These are phyloP conservation scores for Ochropacha duplaris DNA, from an alignment of 2,888 invertebrate genomes.

Conservation along the genomic window DNA sequence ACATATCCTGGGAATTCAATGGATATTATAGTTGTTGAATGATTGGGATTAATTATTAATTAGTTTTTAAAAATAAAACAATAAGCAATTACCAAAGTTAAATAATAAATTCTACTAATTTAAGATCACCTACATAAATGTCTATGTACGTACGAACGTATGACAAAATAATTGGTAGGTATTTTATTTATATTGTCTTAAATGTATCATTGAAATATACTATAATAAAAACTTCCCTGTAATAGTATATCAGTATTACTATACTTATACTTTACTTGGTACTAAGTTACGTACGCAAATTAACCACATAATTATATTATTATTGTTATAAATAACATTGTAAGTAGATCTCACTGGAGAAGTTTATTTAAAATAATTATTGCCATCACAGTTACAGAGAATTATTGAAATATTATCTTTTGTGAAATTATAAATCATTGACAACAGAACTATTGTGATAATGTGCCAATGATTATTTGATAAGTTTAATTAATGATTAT, in stretches of 20 bases:
- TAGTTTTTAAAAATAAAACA: no score
- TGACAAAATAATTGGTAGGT: neutral
- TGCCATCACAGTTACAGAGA: constrained; percentile 38
- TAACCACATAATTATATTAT: neutral
- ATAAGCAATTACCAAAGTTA: constrained; percentile 47
- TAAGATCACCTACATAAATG: constrained; percentile 18
- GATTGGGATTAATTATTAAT: neutral
- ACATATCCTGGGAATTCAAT: neutral
- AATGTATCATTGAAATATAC: neutral
- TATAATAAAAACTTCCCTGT: neutral
- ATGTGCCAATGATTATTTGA: constrained; percentile 80
- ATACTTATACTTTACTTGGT: constrained; percentile 1
- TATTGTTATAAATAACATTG: neutral
- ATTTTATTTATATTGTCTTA: neutral
- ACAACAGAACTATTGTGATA: constrained; percentile 82
- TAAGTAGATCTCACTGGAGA: constrained; percentile 24
- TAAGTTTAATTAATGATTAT: constrained; percentile 53
- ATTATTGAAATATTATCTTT: constrained; percentile 26
- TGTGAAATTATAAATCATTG: constrained; percentile 66
- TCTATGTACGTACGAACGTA: neutral
- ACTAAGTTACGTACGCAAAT: constrained; percentile 2
- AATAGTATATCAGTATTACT: constrained; percentile 23
- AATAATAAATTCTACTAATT: constrained; percentile 15
- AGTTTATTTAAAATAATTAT: constrained; percentile 28
- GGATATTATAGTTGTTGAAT: neutral